A percentile compares a stretch with the other conserved stretches of the same genome.
These are phyloP conservation scores for Aphelinus atriplicis DNA, from an alignment of 1,140 invertebrate species.

Conservation along the genomic window DNA sequence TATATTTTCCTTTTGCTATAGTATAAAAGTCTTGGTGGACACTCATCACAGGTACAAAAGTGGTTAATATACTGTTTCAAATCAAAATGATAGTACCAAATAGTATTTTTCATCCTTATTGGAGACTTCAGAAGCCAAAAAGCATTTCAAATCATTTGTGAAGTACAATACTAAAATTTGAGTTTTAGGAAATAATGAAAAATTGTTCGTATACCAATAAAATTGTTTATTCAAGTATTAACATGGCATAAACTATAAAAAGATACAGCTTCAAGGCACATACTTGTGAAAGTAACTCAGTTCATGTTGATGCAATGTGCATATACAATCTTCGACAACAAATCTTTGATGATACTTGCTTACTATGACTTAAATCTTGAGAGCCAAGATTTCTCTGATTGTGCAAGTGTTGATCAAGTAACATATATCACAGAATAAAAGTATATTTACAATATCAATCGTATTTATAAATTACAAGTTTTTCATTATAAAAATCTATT, in stretches of 20 bases:
- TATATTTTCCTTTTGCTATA: no score
- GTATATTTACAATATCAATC: conserved; percentile 42
- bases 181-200: no score
- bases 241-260: background rate
- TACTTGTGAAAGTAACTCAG: background rate
- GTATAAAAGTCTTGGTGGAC: no score
- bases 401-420: conserved; percentile 1
- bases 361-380: background rate
- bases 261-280: conserved; percentile 22
- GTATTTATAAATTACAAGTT: background rate
- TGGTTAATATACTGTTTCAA: no score
- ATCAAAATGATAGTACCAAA: no score
- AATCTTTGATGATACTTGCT: background rate
- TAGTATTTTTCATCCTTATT: no score
- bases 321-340: no score
- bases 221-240: background rate
- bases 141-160: no score
- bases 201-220: background rate
- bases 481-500: conserved; percentile 25
- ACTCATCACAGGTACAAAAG: no score
- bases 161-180: no score
- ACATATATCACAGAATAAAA: conserved; percentile 51
- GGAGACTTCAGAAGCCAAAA: no score
- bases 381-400: background rate
- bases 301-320: no score